Base-by-base conservation (phyloP, 2,113 vertebrate species). In the Laticauda colubrina region DNA sequence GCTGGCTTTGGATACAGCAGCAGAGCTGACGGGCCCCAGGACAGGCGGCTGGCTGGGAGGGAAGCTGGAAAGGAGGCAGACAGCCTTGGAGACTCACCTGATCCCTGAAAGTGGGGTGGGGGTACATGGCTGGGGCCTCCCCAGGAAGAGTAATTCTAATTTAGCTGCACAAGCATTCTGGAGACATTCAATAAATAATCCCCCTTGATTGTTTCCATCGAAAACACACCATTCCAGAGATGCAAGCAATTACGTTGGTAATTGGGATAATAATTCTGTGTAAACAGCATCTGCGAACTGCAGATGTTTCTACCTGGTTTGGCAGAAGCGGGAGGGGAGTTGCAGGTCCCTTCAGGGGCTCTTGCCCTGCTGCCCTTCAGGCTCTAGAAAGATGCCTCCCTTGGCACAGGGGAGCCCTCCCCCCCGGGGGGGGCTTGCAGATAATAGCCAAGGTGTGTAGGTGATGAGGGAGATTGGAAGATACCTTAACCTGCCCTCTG, bases 211-310 rank as follows among this genome's bases (percentile, higher is more conserved):
- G 61, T 94, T 97, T 96, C 95, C 93, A 92, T 90, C 92, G 94
- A 93, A 96, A 97, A 95, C 29, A 88, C 94, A 69, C 26, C 61
- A 45, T 95, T 93, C 45, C 39, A 90, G 95, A 96, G 95, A 95
- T 94, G 93, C 3, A 45, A 95, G 94, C 39, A 24, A 89, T 91
- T 89, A 91, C 95, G 85, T 43, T 18, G 59, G 53, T 97, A 96
- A 98, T 93, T 96, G 97, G 95, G 96, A 95, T 96, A 94, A 96
- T 96, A 0, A 18, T 85, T 75, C 57, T 61, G 94, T 88, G 93
- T 96, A 96, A 97, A 96, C 96, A 95, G 96, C 97, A 98, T 69
- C 97, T 98, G 97, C 34, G 95, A 95, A 94, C 29, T 57, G 96
- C 97, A 97, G 97, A 94, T 96, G 97, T 54, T 64, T 81, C 94